Percentiles rank a stretch among this genome's conserved stretches.
Evolutionary conservation across 2,113 vertebrate genomes (phyloP).

Genomic region (Eurystomus gularis): DNA sequence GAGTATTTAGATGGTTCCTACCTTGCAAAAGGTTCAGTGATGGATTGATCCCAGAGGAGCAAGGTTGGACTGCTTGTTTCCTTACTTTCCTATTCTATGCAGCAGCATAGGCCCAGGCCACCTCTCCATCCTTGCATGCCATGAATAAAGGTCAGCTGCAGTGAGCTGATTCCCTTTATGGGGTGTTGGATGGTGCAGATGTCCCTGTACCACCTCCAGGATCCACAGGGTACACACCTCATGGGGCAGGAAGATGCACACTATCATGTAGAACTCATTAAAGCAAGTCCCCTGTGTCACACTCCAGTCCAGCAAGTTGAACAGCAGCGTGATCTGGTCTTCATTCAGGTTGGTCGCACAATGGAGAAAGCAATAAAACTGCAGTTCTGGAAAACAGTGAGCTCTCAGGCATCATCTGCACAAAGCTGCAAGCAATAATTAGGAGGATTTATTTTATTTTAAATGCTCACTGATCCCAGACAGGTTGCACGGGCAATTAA

Average conservation of each 20-base stretch:
- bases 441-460: conserved; percentile 23
- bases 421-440: background rate
- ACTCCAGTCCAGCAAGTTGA: conserved; percentile 52
- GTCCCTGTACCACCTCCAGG: background rate
- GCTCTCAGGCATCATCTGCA: background rate
- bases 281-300: conserved; percentile 40
- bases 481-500: background rate
- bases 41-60: background rate
- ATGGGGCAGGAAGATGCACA: conserved; percentile 56
- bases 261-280: conserved; percentile 54
- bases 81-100: background rate
- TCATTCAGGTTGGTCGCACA: background rate
- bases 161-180: background rate
- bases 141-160: background rate
- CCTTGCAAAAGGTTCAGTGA: background rate
- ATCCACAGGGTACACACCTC: background rate
- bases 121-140: background rate
- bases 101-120: background rate
- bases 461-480: background rate
- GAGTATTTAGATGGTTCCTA: background rate
- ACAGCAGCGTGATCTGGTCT: conserved; percentile 45
- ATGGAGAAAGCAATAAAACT: conserved; percentile 59
- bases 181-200: background rate
- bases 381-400: conserved; percentile 50
- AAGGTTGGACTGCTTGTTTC: background rate